Conservation (phyloP, 2,888 invertebrate species). For the Calliopum simillimum region DNA sequence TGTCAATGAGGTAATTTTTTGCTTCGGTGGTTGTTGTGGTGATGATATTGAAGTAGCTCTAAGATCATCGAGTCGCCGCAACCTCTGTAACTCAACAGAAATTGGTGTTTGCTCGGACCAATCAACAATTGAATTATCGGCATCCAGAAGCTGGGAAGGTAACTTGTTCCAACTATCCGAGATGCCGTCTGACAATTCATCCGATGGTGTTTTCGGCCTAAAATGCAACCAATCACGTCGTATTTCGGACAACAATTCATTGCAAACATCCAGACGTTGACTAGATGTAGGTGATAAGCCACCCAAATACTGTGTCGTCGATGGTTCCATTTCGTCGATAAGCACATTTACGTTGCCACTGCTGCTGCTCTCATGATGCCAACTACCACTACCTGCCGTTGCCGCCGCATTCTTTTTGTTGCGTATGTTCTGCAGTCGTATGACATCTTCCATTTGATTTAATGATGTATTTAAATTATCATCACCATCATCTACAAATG, state of each 20-base stretch:
- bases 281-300: conserved; percentile 61
- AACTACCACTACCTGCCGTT: not conserved
- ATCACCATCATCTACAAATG: conserved; percentile 44
- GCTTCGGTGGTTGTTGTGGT: conserved; percentile 37
- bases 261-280: conserved; percentile 61
- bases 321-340: conserved; percentile 40
- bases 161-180: conserved; percentile 47
- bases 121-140: conserved; percentile 51
- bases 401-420: conserved; percentile 33
- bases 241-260: conserved; percentile 64
- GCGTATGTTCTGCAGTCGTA: conserved; percentile 53
- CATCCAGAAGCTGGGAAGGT: conserved; percentile 26
- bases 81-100: conserved; percentile 60
- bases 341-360: conserved; percentile 40
- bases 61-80: conserved; percentile 39
- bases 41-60: not conserved
- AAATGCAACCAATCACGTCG: conserved; percentile 66
- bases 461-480: conserved; percentile 41
- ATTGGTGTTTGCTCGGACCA: conserved; percentile 65
- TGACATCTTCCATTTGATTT: conserved; percentile 60
- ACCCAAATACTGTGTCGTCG: conserved; percentile 50
- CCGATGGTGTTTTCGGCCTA: conserved; percentile 65
- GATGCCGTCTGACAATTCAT: conserved; percentile 50
- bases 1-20: conserved; percentile 34
- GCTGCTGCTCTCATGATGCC: not conserved